Percentiles rank a stretch among this genome's conserved stretches.
These are phyloP conservation scores for Catostomus latipinnis DNA, from an alignment of 2,797 vertebrate species.

Conservation along the genomic window DNA sequence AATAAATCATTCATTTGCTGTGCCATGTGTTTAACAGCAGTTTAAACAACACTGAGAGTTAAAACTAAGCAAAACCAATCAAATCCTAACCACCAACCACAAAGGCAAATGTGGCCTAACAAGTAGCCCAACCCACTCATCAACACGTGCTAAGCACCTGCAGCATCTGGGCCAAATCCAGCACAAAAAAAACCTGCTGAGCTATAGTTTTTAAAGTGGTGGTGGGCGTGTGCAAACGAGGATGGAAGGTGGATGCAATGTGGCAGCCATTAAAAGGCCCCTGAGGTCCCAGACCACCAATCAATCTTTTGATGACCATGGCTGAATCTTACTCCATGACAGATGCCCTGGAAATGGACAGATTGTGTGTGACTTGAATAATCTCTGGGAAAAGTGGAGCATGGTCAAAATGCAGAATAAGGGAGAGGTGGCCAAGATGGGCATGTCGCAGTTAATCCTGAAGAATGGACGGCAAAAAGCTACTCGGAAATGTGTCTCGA, in stretches of 20 bases:
- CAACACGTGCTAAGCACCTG: slow-evolving; percentile 62
- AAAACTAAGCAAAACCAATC: not conserved
- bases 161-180: slow-evolving; percentile 54
- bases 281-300: slow-evolving; percentile 75
- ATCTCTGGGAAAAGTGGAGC: slow-evolving; percentile 33
- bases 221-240: slow-evolving; percentile 22
- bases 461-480: slow-evolving; percentile 37
- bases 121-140: slow-evolving; percentile 32
- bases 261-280: slow-evolving; percentile 74
- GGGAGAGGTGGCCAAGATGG: slow-evolving; percentile 2
- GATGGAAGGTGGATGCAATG: slow-evolving; percentile 58
- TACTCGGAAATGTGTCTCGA: slow-evolving; percentile 18
- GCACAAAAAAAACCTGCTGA: slow-evolving; percentile 45
- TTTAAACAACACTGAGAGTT: slow-evolving; percentile 63
- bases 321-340: slow-evolving; percentile 76
- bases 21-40: slow-evolving; percentile 90
- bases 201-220: slow-evolving; percentile 43
- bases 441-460: slow-evolving; percentile 41
- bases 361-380: slow-evolving; percentile 58
- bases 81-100: slow-evolving; percentile 14
- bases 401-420: slow-evolving; percentile 27
- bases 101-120: not conserved
- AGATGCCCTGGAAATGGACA: slow-evolving; percentile 77
- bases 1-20: slow-evolving; percentile 84
- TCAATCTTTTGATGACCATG: slow-evolving; percentile 76